phyloP scores from a whole-genome alignment of 2,797 vertebrate genomes.

The Capromys pilorides region DNA sequence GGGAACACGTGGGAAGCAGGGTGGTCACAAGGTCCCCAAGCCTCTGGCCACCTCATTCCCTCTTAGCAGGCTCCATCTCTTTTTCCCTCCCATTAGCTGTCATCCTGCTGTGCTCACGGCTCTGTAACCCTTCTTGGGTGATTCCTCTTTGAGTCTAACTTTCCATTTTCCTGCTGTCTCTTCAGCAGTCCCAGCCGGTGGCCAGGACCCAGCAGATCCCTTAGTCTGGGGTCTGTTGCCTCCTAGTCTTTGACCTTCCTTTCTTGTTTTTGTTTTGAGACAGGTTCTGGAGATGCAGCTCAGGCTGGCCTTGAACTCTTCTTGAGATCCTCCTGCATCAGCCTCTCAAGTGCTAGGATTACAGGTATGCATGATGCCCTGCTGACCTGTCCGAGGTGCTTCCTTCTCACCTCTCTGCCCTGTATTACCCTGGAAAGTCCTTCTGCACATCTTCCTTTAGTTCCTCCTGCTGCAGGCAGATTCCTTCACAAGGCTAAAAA shows the following conservation, averaged over 20 bases:
- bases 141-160: background rate
- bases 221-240: background rate
- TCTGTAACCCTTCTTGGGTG: background rate
- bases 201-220: background rate
- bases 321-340: background rate
- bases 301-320: background rate
- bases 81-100: background rate
- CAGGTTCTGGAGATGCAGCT: background rate
- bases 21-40: constrained; percentile 2
- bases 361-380: background rate
- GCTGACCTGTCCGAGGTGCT: background rate
- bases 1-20: background rate
- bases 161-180: background rate
- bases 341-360: background rate
- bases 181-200: background rate
- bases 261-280: background rate
- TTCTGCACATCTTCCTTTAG: background rate
- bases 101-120: background rate
- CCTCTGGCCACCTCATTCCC: background rate
- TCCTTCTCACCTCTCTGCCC: background rate
- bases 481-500: background rate
- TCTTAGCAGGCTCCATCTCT: background rate
- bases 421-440: background rate
- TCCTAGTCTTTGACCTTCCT: background rate
- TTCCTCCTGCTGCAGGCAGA: background rate